A percentile compares a stretch with the other conserved stretches of the same genome.
These are phyloP conservation scores for Rhinoderma darwinii DNA, from an alignment of 2,113 vertebrate species.

Conservation along the genomic window DNA sequence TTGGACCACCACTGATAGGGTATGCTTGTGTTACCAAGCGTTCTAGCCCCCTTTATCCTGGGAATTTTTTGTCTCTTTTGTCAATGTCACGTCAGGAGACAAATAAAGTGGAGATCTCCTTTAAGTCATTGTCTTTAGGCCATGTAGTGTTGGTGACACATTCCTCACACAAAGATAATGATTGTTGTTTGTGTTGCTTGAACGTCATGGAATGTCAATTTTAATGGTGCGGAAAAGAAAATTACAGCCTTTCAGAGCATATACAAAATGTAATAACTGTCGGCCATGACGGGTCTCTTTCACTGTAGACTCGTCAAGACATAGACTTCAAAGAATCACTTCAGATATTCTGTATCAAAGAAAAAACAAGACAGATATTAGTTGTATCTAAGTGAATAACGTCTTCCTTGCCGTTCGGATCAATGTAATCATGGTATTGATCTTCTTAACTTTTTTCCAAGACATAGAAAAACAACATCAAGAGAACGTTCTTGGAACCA, in stretches of 20 bases:
- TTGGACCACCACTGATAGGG: too few species aligned
- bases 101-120: too few species aligned
- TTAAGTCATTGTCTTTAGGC: not conserved
- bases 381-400: not conserved
- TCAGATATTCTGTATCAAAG: not conserved
- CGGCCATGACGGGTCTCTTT: not conserved
- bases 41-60: not conserved
- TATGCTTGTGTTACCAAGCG: not conserved
- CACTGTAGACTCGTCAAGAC: not conserved
- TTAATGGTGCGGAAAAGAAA: not conserved
- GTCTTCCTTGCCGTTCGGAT: not conserved
- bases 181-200: not conserved
- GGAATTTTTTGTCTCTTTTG: not conserved
- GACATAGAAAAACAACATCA: not conserved
- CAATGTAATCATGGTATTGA: not conserved
- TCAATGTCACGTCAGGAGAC: too few species aligned
- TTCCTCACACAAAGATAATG: not conserved
- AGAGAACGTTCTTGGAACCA: not conserved
- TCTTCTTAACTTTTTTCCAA: not conserved
- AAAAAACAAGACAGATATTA: not conserved
- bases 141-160: not conserved
- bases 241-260: slow-evolving; percentile 8
- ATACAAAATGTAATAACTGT: not conserved
- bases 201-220: not conserved
- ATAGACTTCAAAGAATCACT: not conserved